These are phyloP conservation scores for Zaprionus taronus DNA, from an alignment of 1,140 invertebrate genomes.

Conservation along the genomic window DNA sequence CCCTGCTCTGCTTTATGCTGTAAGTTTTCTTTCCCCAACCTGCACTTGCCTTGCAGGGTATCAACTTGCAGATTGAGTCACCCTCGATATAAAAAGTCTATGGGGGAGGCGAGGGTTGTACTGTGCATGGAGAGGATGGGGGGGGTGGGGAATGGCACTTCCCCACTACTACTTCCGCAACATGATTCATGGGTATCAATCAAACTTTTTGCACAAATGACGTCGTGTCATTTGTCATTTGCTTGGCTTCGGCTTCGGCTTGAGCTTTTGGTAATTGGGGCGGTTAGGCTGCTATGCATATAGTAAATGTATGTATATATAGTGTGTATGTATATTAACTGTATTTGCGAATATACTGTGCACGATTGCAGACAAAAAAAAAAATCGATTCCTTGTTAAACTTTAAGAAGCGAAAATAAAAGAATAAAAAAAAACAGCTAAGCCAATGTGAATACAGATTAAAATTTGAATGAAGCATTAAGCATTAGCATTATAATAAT, in stretches of 20 bases:
- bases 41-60: background rate
- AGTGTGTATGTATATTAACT: background rate
- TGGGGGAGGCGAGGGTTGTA: background rate
- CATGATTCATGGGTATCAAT: constrained; percentile 78
- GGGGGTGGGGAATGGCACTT: constrained; percentile 17
- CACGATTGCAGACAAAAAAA: constrained; percentile 51
- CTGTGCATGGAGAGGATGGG: background rate
- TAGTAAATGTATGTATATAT: no score
- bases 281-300: constrained; percentile 27
- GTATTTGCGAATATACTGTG: constrained; percentile 10
- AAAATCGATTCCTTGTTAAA: constrained; percentile 52
- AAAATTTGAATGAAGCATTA: background rate
- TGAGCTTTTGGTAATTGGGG: constrained; percentile 49
- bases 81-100: background rate
- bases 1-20: no score
- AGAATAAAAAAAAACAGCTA: background rate
- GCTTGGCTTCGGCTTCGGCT: constrained; percentile 33
- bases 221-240: constrained; percentile 46
- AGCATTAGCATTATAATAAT: background rate
- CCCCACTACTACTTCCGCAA: constrained; percentile 39
- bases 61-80: background rate
- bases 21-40: no score
- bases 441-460: background rate
- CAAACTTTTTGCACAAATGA: constrained; percentile 55
- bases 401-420: constrained; percentile 5